Percentiles rank a stretch among this genome's conserved stretches.
Evolutionary conservation across 2,113 vertebrate genomes (phyloP).

Genomic region (Gasterosteus nipponicus): DNA sequence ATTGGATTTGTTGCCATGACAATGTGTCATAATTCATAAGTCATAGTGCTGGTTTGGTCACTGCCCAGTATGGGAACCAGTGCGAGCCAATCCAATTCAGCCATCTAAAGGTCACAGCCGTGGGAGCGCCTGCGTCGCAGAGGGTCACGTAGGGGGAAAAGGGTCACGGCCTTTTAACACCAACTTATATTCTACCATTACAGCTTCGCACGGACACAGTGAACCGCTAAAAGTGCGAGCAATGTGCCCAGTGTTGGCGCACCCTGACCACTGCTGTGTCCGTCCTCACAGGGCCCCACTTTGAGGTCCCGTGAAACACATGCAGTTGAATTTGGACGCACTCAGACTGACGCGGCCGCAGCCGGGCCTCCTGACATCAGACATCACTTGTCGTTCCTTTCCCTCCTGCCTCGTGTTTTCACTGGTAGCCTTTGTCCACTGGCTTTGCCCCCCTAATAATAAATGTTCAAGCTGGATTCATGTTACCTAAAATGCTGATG

Average conservation of each 20-base stretch:
- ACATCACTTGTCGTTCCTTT: slow-evolving; percentile 20
- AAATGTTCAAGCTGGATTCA: slow-evolving; percentile 55
- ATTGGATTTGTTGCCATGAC: too few species aligned
- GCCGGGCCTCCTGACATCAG: slow-evolving; percentile 46
- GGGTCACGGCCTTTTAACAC: slow-evolving; percentile 33
- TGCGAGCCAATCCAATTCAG: slow-evolving; percentile 7
- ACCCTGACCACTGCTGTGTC: slow-evolving; percentile 63
- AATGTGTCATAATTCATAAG: too few species aligned
- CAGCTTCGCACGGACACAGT: slow-evolving; percentile 36
- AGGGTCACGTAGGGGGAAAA: too few species aligned
- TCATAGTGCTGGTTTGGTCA: too few species aligned
- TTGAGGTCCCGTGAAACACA: slow-evolving; percentile 69
- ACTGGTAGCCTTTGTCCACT: slow-evolving; percentile 23
- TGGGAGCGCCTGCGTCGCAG: too few species aligned
- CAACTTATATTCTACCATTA: slow-evolving; percentile 28
- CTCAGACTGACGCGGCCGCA: slow-evolving; percentile 53
- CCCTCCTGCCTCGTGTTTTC: slow-evolving; percentile 28
- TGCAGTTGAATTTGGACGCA: slow-evolving; percentile 62
- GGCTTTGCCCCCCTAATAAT: slow-evolving; percentile 2
- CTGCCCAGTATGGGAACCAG: neutral
- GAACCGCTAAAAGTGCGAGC: slow-evolving; percentile 48
- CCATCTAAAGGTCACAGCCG: slow-evolving; percentile 1
- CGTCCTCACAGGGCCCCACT: slow-evolving; percentile 40
- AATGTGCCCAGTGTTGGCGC: slow-evolving; percentile 35
- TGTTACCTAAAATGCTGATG: slow-evolving; percentile 50